phyloP scores from a whole-genome alignment of 2,113 vertebrate genomes.

The Mormyrus iriodes region DNA sequence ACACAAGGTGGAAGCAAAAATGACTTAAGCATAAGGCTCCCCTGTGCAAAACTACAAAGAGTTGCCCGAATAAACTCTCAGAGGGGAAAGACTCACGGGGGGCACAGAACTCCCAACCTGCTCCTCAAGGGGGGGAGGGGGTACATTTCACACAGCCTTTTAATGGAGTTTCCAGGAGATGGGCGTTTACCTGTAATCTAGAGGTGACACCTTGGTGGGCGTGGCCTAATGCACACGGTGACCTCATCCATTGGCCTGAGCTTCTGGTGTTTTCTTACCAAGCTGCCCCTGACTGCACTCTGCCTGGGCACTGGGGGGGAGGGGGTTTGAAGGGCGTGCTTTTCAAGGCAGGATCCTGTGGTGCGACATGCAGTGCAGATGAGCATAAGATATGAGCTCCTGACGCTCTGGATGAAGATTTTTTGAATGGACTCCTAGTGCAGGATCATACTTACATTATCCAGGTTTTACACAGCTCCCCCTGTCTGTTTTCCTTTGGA shows the following conservation, averaged over 20 bases:
- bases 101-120: background rate
- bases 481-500: background rate
- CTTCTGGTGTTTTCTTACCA: background rate
- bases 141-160: background rate
- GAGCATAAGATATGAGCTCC: background rate
- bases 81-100: background rate
- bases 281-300: background rate
- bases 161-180: background rate
- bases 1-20: background rate
- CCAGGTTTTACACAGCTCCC: background rate
- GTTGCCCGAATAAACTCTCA: no score
- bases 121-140: background rate
- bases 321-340: background rate
- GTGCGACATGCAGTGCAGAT: background rate
- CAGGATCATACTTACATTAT: background rate
- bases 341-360: background rate
- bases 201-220: background rate
- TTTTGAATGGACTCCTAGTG: background rate
- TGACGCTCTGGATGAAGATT: background rate
- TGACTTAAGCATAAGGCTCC: conserved; percentile 2
- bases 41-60: background rate
- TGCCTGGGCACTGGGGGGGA: background rate
- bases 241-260: background rate
- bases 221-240: background rate
- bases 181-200: background rate